Base-by-base conservation (phyloP, 2,797 vertebrate species). In the Channallabes apus region DNA sequence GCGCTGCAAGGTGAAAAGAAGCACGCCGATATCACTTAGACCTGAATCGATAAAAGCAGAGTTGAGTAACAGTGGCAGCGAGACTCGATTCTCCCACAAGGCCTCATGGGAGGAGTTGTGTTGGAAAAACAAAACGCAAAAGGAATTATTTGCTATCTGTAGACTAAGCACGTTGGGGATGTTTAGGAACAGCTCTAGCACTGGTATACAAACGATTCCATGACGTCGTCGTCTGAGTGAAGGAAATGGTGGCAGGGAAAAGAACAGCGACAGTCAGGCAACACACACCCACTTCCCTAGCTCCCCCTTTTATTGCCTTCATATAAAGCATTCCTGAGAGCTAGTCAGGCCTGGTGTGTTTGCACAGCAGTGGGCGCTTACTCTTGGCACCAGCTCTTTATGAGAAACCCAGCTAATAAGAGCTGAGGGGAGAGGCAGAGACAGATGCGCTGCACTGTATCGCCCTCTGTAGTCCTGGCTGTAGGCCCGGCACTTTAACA, bases 301-400 rank as follows among this genome's bases (percentile, higher is more conserved):
- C 87, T 65, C 90, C 92, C 92, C 90, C 92, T 94, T 90, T 95
- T 94, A 94, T 94, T 92, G 93, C 93, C 91, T 94, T 95, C 94
- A 94, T 94, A 94, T 94, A 93, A 95, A 94, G 93, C 94, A 95
- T 95, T 95, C 94, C 94, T 93, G 92, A 93, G 91, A 92, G 93
- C 90, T 92, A 95, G 93, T 94, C 94, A 92, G 93, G 94, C 93
- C 93, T 90, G 91, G 92, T 93, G 92, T 95, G 94, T 96, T 96
- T 95, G 95, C 94, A 93, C 93, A 94, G 93, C 88, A 88, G 92
- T 90, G 91, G 94, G 92, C 90, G 92, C 94, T 93, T 92, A 92
- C 89, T 90, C 92, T 93, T 93, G 93, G 94, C 93, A 92, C 90
- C 81, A 92, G 87, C 90, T 90, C 91, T 93, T 93, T 91, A 94